Percentiles rank a stretch among this genome's conserved stretches.
Evolutionary conservation across 2,888 invertebrate species (phyloP).

Genomic region (Andrena fulva): DNA sequence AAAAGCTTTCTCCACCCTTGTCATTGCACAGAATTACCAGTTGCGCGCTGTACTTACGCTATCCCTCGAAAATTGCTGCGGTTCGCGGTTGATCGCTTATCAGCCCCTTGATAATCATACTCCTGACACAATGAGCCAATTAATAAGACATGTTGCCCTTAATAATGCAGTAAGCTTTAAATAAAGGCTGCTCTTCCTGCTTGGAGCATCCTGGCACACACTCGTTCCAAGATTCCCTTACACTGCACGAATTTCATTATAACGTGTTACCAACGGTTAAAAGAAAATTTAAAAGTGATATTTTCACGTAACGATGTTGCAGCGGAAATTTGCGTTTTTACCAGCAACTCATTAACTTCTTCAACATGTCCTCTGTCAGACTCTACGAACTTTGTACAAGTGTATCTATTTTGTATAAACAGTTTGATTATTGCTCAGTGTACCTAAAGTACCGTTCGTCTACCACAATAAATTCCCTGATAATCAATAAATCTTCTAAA

Average conservation of each 20-base stretch:
- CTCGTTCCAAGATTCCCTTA: not conserved
- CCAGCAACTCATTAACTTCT: no score
- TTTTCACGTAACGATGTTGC: no score
- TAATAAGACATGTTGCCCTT: not conserved
- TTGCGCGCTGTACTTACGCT: constrained; percentile 5
- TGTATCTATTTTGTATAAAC: no score
- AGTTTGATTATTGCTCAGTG: no score
- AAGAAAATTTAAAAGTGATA: not conserved
- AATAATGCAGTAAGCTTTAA: not conserved
- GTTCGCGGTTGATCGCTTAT: not conserved
- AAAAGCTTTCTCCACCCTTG: constrained; percentile 9
- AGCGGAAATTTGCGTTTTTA: no score
- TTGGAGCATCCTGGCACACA: not conserved
- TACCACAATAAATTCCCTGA: not conserved
- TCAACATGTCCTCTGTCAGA: no score
- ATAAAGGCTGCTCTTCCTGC: not conserved
- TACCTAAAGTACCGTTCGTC: not conserved
- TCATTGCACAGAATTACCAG: constrained; percentile 20
- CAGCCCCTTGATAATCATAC: not conserved
- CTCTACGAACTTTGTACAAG: no score
- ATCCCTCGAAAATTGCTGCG: not conserved
- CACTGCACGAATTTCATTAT: not conserved
- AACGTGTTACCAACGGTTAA: not conserved
- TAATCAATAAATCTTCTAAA: not conserved
- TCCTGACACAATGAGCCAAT: not conserved